Evolutionary conservation across 2,888 invertebrate genomes (phyloP).

Genomic region (Girardia tigrina): DNA sequence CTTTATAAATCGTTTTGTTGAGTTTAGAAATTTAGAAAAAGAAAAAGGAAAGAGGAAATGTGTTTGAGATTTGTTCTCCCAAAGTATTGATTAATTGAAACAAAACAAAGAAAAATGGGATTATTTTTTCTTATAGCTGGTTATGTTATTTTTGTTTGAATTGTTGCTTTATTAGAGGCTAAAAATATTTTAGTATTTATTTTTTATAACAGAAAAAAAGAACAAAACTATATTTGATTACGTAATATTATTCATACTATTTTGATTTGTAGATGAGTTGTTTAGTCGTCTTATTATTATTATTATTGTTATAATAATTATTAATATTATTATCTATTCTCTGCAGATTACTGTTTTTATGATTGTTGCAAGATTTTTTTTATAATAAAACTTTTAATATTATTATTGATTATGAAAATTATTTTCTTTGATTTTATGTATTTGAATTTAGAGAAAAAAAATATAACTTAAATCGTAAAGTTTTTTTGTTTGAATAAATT

Average conservation of each 20-base stretch:
- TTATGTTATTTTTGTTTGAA: not conserved
- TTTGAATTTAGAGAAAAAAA: not conserved
- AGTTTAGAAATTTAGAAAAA: too few species aligned
- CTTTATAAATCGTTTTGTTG: too few species aligned
- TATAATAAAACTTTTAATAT: not conserved
- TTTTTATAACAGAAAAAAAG: not conserved
- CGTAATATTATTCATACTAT: not conserved
- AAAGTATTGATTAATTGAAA: too few species aligned
- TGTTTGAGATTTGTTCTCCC: too few species aligned
- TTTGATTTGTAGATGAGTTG: not conserved
- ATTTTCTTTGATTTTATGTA: not conserved
- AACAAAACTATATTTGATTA: not conserved
- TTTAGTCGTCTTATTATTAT: not conserved
- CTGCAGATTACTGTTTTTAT: not conserved
- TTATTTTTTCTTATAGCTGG: too few species aligned
- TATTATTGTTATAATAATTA: too few species aligned
- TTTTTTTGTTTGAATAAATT: not conserved
- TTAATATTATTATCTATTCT: not conserved
- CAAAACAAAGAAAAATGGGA: too few species aligned
- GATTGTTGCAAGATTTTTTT: not conserved
- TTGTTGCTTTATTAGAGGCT: not conserved
- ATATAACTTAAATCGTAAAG: not conserved
- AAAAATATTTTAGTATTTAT: not conserved
- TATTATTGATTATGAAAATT: not conserved
- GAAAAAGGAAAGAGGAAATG: too few species aligned